Percentiles rank a stretch among this genome's conserved stretches.
These are phyloP conservation scores for Molossus molossus DNA, from an alignment of 2,797 vertebrate genomes.

Conservation along the genomic window DNA sequence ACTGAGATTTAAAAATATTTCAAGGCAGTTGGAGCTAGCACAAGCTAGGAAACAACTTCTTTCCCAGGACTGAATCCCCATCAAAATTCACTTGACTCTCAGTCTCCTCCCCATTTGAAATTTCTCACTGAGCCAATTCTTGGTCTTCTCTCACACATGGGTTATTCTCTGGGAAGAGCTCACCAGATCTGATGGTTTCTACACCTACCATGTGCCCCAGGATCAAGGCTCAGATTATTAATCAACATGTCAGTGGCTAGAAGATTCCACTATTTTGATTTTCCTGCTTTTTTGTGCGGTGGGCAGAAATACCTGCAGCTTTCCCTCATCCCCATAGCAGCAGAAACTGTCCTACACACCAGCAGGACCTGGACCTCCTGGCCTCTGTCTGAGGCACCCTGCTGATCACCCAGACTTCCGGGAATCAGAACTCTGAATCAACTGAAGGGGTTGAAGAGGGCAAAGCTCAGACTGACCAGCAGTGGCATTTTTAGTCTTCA, in stretches of 20 bases:
- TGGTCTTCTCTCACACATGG: background rate
- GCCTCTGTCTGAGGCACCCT: background rate
- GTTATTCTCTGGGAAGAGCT: background rate
- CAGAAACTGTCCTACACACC: background rate
- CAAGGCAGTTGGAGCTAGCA: background rate
- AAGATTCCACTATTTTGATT: background rate
- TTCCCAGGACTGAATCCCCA: background rate
- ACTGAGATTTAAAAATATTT: background rate
- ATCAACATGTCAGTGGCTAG: background rate
- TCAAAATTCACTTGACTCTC: background rate
- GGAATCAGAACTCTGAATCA: background rate
- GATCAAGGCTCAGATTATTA: background rate
- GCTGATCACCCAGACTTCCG: background rate
- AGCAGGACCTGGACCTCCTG: background rate
- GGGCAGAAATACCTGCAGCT: background rate
- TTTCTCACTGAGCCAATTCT: background rate
- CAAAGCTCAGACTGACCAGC: background rate
- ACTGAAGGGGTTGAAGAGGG: background rate
- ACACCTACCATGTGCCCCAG: too few relatives aligned
- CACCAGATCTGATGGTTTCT: rapidly evolving
- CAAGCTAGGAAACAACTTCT: background rate
- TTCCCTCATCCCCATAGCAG: background rate
- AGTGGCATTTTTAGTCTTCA: background rate
- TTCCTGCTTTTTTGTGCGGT: background rate
- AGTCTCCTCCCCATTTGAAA: background rate